phyloP scores from a whole-genome alignment of 2,113 vertebrate genomes.

The Proteles cristata region DNA sequence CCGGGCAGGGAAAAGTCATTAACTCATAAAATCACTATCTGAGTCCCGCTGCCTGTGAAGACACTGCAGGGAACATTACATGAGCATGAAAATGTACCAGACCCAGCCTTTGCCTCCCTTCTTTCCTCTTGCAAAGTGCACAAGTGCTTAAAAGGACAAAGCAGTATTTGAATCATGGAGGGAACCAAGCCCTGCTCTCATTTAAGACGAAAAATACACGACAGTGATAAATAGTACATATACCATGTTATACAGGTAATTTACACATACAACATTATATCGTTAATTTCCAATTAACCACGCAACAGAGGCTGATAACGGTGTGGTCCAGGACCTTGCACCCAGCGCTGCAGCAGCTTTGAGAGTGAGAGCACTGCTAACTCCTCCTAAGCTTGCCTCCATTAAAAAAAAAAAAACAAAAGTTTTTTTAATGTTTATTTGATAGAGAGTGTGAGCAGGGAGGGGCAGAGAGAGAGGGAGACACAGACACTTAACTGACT shows the following conservation, averaged over 20 bases:
- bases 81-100: accelerated
- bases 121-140: not conserved
- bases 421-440: not conserved
- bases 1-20: accelerated
- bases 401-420: not conserved
- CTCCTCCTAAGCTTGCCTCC: not conserved
- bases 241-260: not conserved
- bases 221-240: not conserved
- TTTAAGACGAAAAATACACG: not conserved
- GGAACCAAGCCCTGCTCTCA: not conserved
- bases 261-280: not conserved
- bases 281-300: not conserved
- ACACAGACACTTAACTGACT: too few relatives aligned
- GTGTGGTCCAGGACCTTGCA: not conserved
- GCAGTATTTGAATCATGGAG: not conserved
- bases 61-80: accelerated
- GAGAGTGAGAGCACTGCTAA: not conserved
- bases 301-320: not conserved
- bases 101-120: not conserved
- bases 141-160: not conserved
- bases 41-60: not conserved
- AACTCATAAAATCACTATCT: accelerated
- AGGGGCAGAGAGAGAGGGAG: too few relatives aligned
- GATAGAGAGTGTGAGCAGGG: too few relatives aligned
- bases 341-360: not conserved